Evolutionary conservation across 2,888 invertebrate genomes (phyloP), one percentile per base, ranked within the genome.

Genomic region (Calameuta filiformis): DNA sequence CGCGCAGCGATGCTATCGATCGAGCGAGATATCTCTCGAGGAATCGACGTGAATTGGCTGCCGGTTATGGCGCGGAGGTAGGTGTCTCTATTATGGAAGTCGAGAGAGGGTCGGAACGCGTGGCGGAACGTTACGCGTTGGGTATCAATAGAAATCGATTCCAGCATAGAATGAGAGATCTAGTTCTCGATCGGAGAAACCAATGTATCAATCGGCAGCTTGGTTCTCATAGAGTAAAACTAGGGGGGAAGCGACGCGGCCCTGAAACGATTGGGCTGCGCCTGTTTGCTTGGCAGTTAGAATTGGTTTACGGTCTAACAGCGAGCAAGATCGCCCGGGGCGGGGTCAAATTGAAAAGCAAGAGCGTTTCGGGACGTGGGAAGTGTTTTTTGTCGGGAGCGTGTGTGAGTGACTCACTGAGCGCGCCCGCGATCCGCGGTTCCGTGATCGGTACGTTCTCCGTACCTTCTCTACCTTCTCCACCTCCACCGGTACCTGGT

Each of bases 341-440:
- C 85, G 85, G 85, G 84, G 83, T 87, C 84, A 84, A 84, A 83
- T 83, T 84, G 83, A 83, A 81, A 86, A 83, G 84, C 82, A 81
- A 83, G 75, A 83, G 83, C 83, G 81, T 84, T 83, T 85, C 77
- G 82, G 82, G 83, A 87, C 87, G 87, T 87, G 87, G 87, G 87
- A 87, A 87, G 87, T 79, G 73, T 80, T 79, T 82, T 78, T 82
- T 79, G 71, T 81, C 80, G 79, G 80, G 85, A 80, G 85, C 81
- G 83, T 82, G 83, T 82, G 83, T 81, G 81, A 85, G 81, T 85
- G 87, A 86, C 82, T 86, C 87, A 85, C 85, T 84, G 85, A 73
- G 83, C 83, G 86, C 82, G 76, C 35, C 73, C 68, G 73, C 40
- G 71, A 76, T 34, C 76, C n/a, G 78, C 68, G 84, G 69, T 79